Evolutionary conservation across 2,888 invertebrate genomes (phyloP), one percentile per base, ranked within the genome.

Genomic region (Brachylomia viminalis): DNA sequence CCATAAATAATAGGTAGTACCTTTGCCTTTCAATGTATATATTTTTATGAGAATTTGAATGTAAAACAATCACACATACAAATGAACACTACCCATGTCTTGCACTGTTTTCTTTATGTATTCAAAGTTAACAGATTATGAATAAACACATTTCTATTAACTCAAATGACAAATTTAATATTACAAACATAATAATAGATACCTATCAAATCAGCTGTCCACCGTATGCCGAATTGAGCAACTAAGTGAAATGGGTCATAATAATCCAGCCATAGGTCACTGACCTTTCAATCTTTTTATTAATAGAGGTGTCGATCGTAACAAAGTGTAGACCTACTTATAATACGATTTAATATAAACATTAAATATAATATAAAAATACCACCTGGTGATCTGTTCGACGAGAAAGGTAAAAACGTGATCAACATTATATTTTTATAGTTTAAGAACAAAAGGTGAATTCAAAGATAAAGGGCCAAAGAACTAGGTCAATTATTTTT

Each of bases 401-500:
- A 58, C 17, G 56, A 23, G 3, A 38, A 64, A 30, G 23, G 20
- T 23, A 6, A 64, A 54, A 58, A 15, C 20, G 0, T 56, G 17
- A 54, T 33, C 17, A 27, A 65, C 59, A 56, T 45, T 64, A 27
- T 54, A 42, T 66, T 68, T 71, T 47, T 54, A 42, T 38, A 61
- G 27, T 58, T 49, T 42, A 23, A 66, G 13, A 80, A 73, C 42
- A 61, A 84, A 73, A 75, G 56, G 68, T 75, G 45, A 38, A 82
- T 58, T 17, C 52, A 59, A 70, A 68, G 52, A 67, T 69, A 52
- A 62, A 82, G 69, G 80, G 70, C 58, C n/a, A 45, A 70, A 70
- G 38, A 82, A 52, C 66, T 79, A 62, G 84, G 81, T 73, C 80
- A 66, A 66, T 73, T 79, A 84, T 81, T 84, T 81, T 72, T 30